Evolutionary conservation across 2,888 invertebrate genomes (phyloP), one percentile per base, ranked within the genome.

Genomic region (Capitulum mitella): DNA sequence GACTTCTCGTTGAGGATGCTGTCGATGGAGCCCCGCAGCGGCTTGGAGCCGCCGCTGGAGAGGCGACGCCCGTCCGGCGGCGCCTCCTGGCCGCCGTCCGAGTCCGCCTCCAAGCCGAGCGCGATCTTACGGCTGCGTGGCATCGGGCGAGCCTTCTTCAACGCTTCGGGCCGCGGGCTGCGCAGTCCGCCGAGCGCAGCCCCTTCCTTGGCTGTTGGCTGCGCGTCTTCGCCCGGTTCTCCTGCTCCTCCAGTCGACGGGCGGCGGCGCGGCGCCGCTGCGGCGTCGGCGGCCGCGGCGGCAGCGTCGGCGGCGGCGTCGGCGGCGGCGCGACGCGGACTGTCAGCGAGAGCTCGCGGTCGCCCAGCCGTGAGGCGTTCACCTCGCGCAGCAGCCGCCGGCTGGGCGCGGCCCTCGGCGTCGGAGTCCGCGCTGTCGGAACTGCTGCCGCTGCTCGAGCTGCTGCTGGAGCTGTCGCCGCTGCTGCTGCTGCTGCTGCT

Each of bases 361-460:
- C 75, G 75, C 75, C 46, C 75, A 75, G 46, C 29, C 75, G 75
- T 1, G 75, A 43, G 46, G 32, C 75, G 75, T 75, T 75, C 43
- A 75, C 75, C 46, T 75, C 75, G 75, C 75, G 75, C 75, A 75
- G 46, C 43, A 75, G 75, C 14, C 75, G 46, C 14, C 75, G 75
- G 29, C 29, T 46, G 46, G 14, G 43, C 29, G 75, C 43, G 26
- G 46, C 43, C 19, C 75, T 75, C 75, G 2, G 40, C 43, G 46
- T 46, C 75, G 16, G 43, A 43, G 46, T 46, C 43, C n/a, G 75
- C 75, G 14, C 43, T 46, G 29, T 75, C 75, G 12, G 43, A 46
- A 29, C 75, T 75, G 75, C 75, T 75, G 75, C 75, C 75, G 46
- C 46, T 46, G 75, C 75, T 46, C 40, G 40, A 40, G n/a, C 75